Percentiles rank a stretch among this genome's conserved stretches.
These are phyloP conservation scores for Teleopsis dalmanni DNA, from an alignment of 1,140 invertebrate genomes.

Conservation along the genomic window DNA sequence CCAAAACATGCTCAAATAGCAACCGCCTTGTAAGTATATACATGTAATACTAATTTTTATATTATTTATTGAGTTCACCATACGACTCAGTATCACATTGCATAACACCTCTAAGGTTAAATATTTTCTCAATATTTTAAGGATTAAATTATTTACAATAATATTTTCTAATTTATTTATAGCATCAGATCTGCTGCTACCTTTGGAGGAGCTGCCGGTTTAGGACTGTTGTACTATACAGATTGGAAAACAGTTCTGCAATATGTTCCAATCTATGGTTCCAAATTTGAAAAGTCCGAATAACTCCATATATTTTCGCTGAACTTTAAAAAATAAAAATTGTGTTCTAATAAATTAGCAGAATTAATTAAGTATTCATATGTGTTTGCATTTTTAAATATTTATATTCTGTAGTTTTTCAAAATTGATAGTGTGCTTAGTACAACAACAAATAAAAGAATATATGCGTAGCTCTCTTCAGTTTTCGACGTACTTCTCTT, in stretches of 20 bases:
- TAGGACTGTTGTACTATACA: constrained; percentile 59
- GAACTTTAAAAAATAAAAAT: too few relatives aligned
- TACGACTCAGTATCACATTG: not conserved
- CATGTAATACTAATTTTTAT: not conserved
- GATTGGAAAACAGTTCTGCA: constrained; percentile 68
- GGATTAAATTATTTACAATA: not conserved
- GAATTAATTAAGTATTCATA: too few relatives aligned
- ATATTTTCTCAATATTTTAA: not conserved
- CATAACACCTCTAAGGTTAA: not conserved
- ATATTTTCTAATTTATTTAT: constrained; percentile 4
- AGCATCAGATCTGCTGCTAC: constrained; percentile 53
- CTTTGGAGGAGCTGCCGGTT: constrained; percentile 55
- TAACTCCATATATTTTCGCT: constrained; percentile 15
- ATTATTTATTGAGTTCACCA: not conserved
- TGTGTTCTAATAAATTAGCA: too few relatives aligned
- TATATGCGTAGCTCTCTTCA: too few relatives aligned
- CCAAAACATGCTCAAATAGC: constrained; percentile 39
- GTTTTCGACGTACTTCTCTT: too few relatives aligned
- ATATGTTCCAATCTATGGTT: constrained; percentile 65
- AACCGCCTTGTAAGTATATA: constrained; percentile 49
- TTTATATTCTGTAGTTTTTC: too few relatives aligned
- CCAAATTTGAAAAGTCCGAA: constrained; percentile 57
- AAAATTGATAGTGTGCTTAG: too few relatives aligned
- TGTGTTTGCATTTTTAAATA: too few relatives aligned
- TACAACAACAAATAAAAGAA: not conserved